phyloP scores from a whole-genome alignment of 2,888 invertebrate genomes.

The Leptinotarsa juncta region DNA sequence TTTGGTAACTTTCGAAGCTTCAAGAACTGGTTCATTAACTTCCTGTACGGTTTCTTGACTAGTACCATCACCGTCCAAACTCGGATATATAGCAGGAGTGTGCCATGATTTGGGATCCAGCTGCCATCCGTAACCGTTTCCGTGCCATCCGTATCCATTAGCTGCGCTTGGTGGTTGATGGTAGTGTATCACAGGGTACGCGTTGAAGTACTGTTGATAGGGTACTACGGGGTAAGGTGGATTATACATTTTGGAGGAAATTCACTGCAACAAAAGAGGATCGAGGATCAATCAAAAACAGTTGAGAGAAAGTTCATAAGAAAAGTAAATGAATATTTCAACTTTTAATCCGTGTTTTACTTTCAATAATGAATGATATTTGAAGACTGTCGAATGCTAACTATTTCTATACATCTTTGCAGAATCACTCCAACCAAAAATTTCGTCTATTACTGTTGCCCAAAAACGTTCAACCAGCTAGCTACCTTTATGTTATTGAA shows the following conservation, averaged over 20 bases:
- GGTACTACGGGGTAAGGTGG: slow-evolving; percentile 48
- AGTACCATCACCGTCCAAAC: slow-evolving; percentile 42
- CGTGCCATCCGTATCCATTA: slow-evolving; percentile 66
- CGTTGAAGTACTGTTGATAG: slow-evolving; percentile 62
- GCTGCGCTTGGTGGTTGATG: slow-evolving; percentile 61
- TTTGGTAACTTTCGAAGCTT: slow-evolving; percentile 60
- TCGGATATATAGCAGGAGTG: slow-evolving; percentile 54
- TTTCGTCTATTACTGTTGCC: no score
- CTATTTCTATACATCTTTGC: no score
- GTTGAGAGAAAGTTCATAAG: background rate
- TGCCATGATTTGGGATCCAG: slow-evolving; percentile 62
- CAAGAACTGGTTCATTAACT: slow-evolving; percentile 61
- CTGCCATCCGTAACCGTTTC: slow-evolving; percentile 65
- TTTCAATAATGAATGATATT: no score
- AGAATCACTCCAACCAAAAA: no score
- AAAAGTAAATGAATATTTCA: background rate
- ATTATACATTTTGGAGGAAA: slow-evolving; percentile 42
- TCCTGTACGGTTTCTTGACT: slow-evolving; percentile 33
- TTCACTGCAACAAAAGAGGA: slow-evolving; percentile 18
- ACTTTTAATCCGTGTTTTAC: no score
- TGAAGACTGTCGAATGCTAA: no score
- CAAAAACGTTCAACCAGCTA: no score
- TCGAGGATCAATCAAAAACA: background rate
- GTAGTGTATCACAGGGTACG: slow-evolving; percentile 62
- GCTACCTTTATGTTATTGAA: no score